Percentiles rank a stretch among this genome's conserved stretches.
These are phyloP conservation scores for Drosophila teissieri DNA, from an alignment of 1,140 invertebrate species.

Conservation along the genomic window DNA sequence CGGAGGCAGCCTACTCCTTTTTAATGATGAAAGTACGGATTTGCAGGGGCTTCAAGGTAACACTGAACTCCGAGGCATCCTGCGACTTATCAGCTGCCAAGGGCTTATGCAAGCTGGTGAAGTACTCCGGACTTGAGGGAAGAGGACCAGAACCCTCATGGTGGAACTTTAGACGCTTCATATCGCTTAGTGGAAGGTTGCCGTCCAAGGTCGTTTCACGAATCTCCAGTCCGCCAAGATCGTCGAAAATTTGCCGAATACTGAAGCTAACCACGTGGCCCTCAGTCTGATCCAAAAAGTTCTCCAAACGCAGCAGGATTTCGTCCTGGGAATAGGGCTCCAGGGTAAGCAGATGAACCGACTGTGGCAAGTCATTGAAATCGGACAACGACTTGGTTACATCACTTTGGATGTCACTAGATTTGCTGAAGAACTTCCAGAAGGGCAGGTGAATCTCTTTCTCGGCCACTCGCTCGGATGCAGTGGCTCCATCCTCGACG, in stretches of 20 bases:
- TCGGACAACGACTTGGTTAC: conserved; percentile 30
- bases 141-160: conserved; percentile 46
- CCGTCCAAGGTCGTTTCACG: conserved; percentile 75
- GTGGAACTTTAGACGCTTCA: conserved; percentile 68
- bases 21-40: conserved; percentile 74
- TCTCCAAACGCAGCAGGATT: conserved; percentile 93
- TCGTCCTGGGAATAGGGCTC: conserved; percentile 91
- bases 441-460: conserved; percentile 68
- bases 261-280: conserved; percentile 86
- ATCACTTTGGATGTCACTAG: conserved; percentile 69
- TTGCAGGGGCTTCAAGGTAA: conserved; percentile 70
- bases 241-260: conserved; percentile 62
- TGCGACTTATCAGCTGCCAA: conserved; percentile 19
- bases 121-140: conserved; percentile 22
- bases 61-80: conserved; percentile 56
- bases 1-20: not conserved
- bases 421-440: conserved; percentile 78
- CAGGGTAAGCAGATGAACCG: conserved; percentile 94
- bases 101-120: conserved; percentile 35
- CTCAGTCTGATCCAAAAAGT: conserved; percentile 92
- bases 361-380: conserved; percentile 85
- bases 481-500: conserved; percentile 21
- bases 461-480: conserved; percentile 48
- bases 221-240: conserved; percentile 46
- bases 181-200: conserved; percentile 59